Conservation (phyloP, 2,888 invertebrate species). For the Drosophila anceps region DNA sequence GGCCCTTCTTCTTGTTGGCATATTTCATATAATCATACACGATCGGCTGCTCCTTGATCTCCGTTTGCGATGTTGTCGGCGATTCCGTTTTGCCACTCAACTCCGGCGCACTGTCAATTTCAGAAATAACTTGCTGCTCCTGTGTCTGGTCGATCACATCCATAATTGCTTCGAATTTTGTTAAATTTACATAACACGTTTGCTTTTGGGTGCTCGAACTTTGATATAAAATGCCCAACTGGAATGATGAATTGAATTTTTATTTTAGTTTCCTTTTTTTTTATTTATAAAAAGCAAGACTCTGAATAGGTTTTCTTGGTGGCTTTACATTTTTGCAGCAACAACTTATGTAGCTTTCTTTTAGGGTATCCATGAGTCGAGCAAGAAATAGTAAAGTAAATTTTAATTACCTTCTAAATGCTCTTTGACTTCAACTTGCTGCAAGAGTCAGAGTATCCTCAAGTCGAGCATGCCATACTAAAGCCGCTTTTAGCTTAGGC, state of each 20-base stretch:
- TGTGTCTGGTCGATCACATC: constrained; percentile 6
- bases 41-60: constrained; percentile 26
- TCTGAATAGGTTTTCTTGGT: not conserved
- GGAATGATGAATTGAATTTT: not conserved
- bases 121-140: constrained; percentile 1
- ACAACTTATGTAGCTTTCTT: not conserved
- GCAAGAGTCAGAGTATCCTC: not conserved
- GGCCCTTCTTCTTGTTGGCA: constrained; percentile 44
- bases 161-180: constrained; percentile 36
- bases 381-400: not conserved
- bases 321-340: not conserved
- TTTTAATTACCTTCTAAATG: too few relatives aligned
- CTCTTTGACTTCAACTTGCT: too few relatives aligned
- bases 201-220: not conserved
- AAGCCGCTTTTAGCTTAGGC: too few relatives aligned
- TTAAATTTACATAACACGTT: constrained; percentile 9
- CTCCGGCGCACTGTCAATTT: not conserved
- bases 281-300: not conserved
- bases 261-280: too few relatives aligned
- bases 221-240: constrained; percentile 2
- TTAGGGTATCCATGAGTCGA: not conserved
- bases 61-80: constrained; percentile 1
- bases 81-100: constrained; percentile 1
- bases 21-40: constrained; percentile 70
- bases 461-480: not conserved